Evolutionary conservation across 1,140 invertebrate species (phyloP).

Genomic region (Muscidifurax raptorellus): DNA sequence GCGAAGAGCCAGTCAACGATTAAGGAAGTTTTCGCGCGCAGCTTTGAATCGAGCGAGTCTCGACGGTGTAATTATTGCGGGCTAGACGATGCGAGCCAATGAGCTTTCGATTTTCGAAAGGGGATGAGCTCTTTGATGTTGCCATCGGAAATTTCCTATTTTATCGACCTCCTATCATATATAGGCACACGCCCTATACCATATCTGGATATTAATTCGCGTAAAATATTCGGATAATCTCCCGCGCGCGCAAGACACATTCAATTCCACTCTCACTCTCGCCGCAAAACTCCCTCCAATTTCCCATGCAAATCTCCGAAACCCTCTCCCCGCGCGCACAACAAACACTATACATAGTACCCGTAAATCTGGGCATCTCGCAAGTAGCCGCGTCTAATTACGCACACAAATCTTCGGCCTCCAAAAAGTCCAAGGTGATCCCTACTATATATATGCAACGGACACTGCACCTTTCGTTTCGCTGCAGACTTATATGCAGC

Average conservation of each 20-base stretch:
- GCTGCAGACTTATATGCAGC: not conserved
- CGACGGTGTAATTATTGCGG: constrained; percentile 1
- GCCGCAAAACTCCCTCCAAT: not conserved
- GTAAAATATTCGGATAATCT: too few species aligned
- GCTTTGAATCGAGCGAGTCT: not conserved
- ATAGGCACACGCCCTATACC: not conserved
- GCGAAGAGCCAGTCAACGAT: not conserved
- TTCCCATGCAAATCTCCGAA: constrained; percentile 19
- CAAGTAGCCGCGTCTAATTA: constrained; percentile 41
- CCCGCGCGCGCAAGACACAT: not conserved
- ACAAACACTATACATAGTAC: constrained; percentile 6
- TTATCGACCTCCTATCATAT: not conserved
- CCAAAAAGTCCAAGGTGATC: constrained; percentile 8
- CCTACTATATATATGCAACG: not conserved
- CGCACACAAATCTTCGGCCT: constrained; percentile 11
- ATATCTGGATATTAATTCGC: not conserved
- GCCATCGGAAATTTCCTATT: not conserved
- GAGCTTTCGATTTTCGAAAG: constrained; percentile 12
- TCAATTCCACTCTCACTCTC: not conserved
- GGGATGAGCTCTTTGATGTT: not conserved
- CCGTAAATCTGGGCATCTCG: constrained; percentile 28
- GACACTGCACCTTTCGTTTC: not conserved
- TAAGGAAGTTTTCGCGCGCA: not conserved
- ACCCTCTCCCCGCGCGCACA: not conserved
- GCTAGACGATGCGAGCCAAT: not conserved